Conservation (phyloP, 2,888 invertebrate species). For the Pherbina coryleti region DNA sequence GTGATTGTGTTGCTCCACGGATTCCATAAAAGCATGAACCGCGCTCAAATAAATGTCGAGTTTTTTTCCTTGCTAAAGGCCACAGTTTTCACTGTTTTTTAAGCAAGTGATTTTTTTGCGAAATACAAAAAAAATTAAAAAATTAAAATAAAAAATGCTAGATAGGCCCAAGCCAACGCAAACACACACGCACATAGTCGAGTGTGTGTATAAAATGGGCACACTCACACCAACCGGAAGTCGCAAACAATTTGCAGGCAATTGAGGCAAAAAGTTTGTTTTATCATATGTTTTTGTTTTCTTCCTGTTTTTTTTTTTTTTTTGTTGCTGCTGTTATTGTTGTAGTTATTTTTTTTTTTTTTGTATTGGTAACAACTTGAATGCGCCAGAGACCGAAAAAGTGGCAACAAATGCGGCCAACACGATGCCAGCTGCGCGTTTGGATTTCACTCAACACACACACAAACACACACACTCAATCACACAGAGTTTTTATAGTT, state of each 20-base stretch:
- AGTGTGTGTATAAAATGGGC: not conserved
- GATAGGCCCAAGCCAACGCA: slow-evolving; percentile 23
- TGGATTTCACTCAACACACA: not conserved
- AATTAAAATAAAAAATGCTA: slow-evolving; percentile 15
- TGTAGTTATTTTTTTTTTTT: slow-evolving; percentile 22
- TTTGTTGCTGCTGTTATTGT: slow-evolving; percentile 20
- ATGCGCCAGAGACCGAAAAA: slow-evolving; percentile 30
- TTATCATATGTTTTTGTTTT: slow-evolving; percentile 35
- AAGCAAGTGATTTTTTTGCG: not conserved
- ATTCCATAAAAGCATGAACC: not conserved
- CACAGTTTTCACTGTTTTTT: slow-evolving; percentile 20
- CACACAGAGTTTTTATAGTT: not conserved
- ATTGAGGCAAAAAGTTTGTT: slow-evolving; percentile 47
- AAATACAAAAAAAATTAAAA: not conserved
- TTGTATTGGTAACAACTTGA: slow-evolving; percentile 30
- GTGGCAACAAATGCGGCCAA: slow-evolving; percentile 38
- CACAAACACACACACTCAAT: not conserved
- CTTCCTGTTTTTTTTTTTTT: slow-evolving; percentile 40
- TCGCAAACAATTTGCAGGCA: slow-evolving; percentile 55
- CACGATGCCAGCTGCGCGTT: slow-evolving; percentile 25
- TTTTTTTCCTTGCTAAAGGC: slow-evolving; percentile 17
- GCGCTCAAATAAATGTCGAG: slow-evolving; percentile 30
- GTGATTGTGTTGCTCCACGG: slow-evolving; percentile 12
- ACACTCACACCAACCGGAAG: slow-evolving; percentile 33
- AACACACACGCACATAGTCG: slow-evolving; percentile 29